Percentiles rank a stretch among this genome's conserved stretches.
phyloP scores from a whole-genome alignment of 2,888 invertebrate genomes.

The Coenonympha glycerion region DNA sequence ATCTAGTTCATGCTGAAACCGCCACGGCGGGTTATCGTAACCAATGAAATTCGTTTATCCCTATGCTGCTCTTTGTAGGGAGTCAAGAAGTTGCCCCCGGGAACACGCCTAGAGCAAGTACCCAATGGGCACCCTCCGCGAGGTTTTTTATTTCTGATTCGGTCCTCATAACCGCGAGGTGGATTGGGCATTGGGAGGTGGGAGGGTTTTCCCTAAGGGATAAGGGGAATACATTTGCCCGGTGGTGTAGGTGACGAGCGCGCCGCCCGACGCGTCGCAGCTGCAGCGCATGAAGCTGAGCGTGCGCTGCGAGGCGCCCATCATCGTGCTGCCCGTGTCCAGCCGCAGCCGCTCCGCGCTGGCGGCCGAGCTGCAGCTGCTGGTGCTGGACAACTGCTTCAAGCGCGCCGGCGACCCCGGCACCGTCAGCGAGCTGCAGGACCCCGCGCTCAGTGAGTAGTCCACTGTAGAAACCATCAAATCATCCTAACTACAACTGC shows the following conservation, averaged over 20 bases:
- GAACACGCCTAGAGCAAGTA: no score
- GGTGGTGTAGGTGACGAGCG: constrained; percentile 33
- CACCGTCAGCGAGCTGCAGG: constrained; percentile 67
- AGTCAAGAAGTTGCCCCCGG: no score
- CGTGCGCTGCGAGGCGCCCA: constrained; percentile 77
- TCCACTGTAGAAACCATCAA: no score
- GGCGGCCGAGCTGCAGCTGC: constrained; percentile 86
- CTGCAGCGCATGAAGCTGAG: constrained; percentile 80
- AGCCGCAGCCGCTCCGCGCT: constrained; percentile 85
- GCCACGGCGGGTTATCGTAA: no score
- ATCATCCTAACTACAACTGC: no score
- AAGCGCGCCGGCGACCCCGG: constrained; percentile 74
- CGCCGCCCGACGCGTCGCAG: constrained; percentile 62
- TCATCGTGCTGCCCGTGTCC: constrained; percentile 90
- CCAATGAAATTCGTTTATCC: no score
- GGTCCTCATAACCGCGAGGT: not conserved
- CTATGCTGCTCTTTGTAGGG: no score
- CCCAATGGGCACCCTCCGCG: no score
- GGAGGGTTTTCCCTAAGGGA: not conserved
- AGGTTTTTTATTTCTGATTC: no score
- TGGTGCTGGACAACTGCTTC: constrained; percentile 87
- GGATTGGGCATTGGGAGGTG: no score
- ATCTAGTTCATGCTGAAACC: no score
- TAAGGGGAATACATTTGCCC: not conserved
- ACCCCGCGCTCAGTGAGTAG: constrained; percentile 47